A percentile compares a stretch with the other conserved stretches of the same genome.
phyloP scores from a whole-genome alignment of 2,888 invertebrate species.

The Alsophila aescularia region DNA sequence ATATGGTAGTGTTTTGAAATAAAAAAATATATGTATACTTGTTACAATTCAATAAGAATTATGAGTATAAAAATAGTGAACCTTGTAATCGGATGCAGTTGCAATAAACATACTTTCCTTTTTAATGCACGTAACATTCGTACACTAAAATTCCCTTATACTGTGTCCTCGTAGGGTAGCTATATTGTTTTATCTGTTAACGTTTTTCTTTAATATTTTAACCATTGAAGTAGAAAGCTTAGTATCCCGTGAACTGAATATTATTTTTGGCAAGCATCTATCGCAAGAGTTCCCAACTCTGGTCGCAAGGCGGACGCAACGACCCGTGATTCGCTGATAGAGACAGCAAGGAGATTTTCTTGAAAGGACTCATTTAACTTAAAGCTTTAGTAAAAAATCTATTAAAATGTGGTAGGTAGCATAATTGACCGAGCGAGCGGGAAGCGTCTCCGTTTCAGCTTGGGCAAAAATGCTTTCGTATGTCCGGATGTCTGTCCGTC shows the following conservation, averaged over 20 bases:
- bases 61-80: too few relatives aligned
- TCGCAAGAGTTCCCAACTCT: constrained; percentile 48
- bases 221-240: constrained; percentile 34
- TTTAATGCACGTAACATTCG: too few relatives aligned
- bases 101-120: too few relatives aligned
- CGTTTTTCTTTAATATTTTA: constrained; percentile 11
- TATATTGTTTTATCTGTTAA: constrained; percentile 3
- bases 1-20: not conserved
- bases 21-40: not conserved
- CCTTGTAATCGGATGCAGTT: not conserved
- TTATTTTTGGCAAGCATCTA: constrained; percentile 42
- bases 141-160: not conserved
- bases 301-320: constrained; percentile 57
- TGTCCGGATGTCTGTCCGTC: too few relatives aligned
- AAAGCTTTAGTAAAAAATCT: not conserved
- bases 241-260: constrained; percentile 46
- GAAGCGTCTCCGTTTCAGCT: too few relatives aligned
- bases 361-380: constrained; percentile 6
- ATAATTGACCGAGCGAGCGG: too few relatives aligned
- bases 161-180: not conserved
- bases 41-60: not conserved
- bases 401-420: too few relatives aligned
- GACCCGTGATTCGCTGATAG: constrained; percentile 66
- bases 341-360: constrained; percentile 41
- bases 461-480: too few relatives aligned